Conservation (phyloP, 2,113 vertebrate species). For the Varanus salvator region DNA sequence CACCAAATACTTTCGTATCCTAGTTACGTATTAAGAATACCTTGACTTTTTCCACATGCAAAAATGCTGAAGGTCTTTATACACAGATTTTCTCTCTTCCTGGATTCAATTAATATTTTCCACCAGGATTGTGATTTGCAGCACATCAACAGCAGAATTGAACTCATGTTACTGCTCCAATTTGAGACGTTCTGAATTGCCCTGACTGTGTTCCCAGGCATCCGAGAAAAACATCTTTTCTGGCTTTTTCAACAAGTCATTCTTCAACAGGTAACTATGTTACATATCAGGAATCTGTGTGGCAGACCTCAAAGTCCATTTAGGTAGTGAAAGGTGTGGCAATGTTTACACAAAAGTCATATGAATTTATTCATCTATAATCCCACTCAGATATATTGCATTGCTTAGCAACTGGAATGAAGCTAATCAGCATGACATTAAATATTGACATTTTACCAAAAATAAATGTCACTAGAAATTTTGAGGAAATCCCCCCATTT, state of each 20-base stretch:
- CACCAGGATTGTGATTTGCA: slow-evolving; percentile 30
- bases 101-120: slow-evolving; percentile 56
- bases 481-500: slow-evolving; percentile 55
- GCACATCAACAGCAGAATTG: slow-evolving; percentile 36
- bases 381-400: slow-evolving; percentile 46
- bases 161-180: slow-evolving; percentile 24
- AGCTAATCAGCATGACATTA: slow-evolving; percentile 78
- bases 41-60: slow-evolving; percentile 56
- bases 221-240: not conserved
- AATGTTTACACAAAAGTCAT: slow-evolving; percentile 57
- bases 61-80: slow-evolving; percentile 55
- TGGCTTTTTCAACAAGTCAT: slow-evolving; percentile 43
- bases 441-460: slow-evolving; percentile 78
- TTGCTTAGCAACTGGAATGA: slow-evolving; percentile 81
- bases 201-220: slow-evolving; percentile 21
- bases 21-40: slow-evolving; percentile 12
- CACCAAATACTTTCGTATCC: slow-evolving; percentile 37
- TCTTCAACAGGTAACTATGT: not conserved
- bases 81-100: slow-evolving; percentile 53
- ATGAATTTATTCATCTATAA: slow-evolving; percentile 53
- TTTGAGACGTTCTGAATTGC: accelerated
- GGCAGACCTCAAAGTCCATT: slow-evolving; percentile 51
- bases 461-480: slow-evolving; percentile 73
- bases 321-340: slow-evolving; percentile 39
- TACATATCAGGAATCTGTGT: slow-evolving; percentile 7